phyloP scores from a whole-genome alignment of 2,888 invertebrate genomes.

The Coremacera marginata region DNA sequence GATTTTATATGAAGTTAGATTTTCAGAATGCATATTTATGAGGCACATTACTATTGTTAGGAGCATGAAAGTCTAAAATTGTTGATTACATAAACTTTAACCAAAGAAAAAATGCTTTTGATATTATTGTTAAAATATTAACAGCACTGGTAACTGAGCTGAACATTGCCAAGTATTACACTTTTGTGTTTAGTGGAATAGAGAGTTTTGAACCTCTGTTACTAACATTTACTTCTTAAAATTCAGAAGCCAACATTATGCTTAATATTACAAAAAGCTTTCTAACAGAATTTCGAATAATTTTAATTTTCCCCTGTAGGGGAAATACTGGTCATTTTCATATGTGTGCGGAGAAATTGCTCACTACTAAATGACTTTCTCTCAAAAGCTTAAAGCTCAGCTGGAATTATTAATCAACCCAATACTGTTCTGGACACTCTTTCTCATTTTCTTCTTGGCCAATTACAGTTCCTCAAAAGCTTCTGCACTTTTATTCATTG shows the following conservation, averaged over 20 bases:
- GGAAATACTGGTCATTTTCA: conserved; percentile 30
- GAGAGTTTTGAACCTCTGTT: too few relatives aligned
- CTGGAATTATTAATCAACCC: neutral
- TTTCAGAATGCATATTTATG: too few relatives aligned
- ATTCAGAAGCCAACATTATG: neutral
- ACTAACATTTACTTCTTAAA: neutral
- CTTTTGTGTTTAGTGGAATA: too few relatives aligned
- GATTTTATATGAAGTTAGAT: too few relatives aligned
- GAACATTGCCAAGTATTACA: too few relatives aligned
- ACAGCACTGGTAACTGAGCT: too few relatives aligned
- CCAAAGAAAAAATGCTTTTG: too few relatives aligned
- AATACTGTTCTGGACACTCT: neutral
- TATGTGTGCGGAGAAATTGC: neutral
- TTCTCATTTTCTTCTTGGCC: neutral
- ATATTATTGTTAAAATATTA: too few relatives aligned
- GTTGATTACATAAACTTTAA: too few relatives aligned
- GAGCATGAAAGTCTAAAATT: neutral
- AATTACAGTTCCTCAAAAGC: conserved; percentile 2
- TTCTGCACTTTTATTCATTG: conserved; percentile 14
- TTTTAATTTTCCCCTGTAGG: neutral
- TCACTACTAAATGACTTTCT: neutral
- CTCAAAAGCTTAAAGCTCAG: conserved; percentile 9
- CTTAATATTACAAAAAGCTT: neutral
- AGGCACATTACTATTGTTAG: neutral
- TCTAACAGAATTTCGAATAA: neutral